A percentile compares a stretch with the other conserved stretches of the same genome.
phyloP scores from a whole-genome alignment of 2,797 vertebrate species.

The Gambelia wislizenii region DNA sequence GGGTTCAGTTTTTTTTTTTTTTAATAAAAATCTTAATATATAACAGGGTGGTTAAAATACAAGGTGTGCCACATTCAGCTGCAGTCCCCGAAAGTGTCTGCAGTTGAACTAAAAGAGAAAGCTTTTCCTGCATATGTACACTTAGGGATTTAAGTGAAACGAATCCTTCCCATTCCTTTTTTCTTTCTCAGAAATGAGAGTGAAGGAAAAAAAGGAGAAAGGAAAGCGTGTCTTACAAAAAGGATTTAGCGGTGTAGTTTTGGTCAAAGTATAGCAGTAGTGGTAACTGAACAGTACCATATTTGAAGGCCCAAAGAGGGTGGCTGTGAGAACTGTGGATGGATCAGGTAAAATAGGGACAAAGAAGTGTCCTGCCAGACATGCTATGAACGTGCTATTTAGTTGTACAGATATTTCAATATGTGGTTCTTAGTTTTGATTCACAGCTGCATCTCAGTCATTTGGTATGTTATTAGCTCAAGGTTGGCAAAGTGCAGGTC shows the following conservation, averaged over 20 bases:
- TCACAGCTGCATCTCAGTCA: neutral
- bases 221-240: neutral
- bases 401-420: neutral
- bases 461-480: neutral
- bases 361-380: neutral
- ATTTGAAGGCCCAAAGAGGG: neutral
- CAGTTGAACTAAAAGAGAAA: neutral
- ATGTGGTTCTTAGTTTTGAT: neutral
- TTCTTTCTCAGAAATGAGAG: constrained; percentile 10
- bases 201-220: neutral
- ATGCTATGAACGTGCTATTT: neutral
- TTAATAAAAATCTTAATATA: neutral
- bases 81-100: neutral
- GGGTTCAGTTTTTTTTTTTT: neutral
- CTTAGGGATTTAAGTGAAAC: neutral
- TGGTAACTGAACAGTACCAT: neutral
- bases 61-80: neutral
- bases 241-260: neutral
- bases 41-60: neutral
- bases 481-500: too few species aligned
- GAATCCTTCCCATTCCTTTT: neutral
- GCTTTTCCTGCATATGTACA: neutral
- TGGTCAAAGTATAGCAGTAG: neutral
- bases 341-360: neutral
- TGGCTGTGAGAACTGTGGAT: neutral